phyloP scores from a whole-genome alignment of 2,797 vertebrate species.

The Columba guinea region DNA sequence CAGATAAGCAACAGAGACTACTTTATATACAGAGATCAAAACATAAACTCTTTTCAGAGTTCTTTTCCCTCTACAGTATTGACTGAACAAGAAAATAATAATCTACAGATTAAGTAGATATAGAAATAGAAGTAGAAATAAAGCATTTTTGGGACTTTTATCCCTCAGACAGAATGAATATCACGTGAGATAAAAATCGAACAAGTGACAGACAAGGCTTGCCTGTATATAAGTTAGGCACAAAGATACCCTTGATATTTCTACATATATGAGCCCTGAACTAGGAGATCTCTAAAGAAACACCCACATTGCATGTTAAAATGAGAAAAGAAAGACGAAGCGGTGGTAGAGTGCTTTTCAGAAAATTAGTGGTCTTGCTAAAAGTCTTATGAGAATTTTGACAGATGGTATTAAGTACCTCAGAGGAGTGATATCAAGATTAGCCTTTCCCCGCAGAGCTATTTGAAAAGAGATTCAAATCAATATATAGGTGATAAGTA shows the following conservation, averaged over 20 bases:
- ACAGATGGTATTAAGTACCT: not conserved
- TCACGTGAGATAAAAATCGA: not conserved
- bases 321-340: not conserved
- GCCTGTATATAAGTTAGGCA: not conserved
- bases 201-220: not conserved
- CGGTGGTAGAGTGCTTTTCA: not conserved
- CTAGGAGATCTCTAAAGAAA: not conserved
- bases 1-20: not conserved
- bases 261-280: not conserved
- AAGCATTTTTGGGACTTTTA: not conserved
- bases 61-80: not conserved
- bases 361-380: not conserved
- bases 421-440: not conserved
- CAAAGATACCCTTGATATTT: not conserved
- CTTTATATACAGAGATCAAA: not conserved
- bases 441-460: not conserved
- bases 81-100: not conserved
- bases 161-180: not conserved
- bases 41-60: not conserved
- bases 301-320: not conserved
- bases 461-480: conserved; percentile 38
- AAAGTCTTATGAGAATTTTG: not conserved
- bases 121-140: not conserved
- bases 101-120: not conserved
- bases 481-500: conserved; percentile 29